These are phyloP conservation scores for Pogoniulus pusillus DNA, from an alignment of 2,797 vertebrate species.

Conservation along the genomic window DNA sequence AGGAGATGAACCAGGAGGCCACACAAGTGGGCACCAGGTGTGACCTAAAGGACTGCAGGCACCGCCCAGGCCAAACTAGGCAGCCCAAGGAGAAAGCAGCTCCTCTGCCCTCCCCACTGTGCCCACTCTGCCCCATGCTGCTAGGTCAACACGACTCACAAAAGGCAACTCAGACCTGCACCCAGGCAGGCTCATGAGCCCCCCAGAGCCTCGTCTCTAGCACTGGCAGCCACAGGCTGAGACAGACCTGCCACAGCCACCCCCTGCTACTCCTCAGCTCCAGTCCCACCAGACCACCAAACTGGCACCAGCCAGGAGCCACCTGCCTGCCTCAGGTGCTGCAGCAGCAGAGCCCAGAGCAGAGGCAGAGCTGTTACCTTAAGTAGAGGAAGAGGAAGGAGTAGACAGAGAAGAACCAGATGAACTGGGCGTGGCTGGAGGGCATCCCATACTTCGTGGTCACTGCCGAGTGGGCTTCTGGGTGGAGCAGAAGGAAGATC, in stretches of 20 bases:
- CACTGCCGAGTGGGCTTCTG: slow-evolving; percentile 87
- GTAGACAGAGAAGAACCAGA: slow-evolving; percentile 99
- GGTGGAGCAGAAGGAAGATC: slow-evolving; percentile 50
- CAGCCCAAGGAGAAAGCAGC: not conserved
- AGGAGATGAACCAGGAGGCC: not conserved
- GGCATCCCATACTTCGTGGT: slow-evolving; percentile 96
- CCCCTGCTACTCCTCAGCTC: not conserved
- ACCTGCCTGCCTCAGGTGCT: not conserved
- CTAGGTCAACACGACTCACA: not conserved
- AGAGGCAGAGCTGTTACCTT: slow-evolving; percentile 81
- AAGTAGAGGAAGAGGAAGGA: slow-evolving; percentile 99
- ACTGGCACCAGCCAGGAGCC: not conserved
- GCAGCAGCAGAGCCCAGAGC: not conserved
- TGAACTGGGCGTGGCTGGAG: slow-evolving; percentile 96
- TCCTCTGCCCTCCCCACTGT: not conserved
- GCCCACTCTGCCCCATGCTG: not conserved
- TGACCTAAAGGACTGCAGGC: not conserved
- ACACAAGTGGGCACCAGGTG: not conserved
- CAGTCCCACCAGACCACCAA: not conserved
- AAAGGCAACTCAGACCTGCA: not conserved
- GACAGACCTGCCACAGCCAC: not conserved
- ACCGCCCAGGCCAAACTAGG: slow-evolving; percentile 15
- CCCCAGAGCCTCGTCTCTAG: not conserved
- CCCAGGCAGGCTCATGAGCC: not conserved
- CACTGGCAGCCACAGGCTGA: not conserved